Evolutionary conservation across 2,113 vertebrate genomes (phyloP).

Genomic region (Mastomys natalensis): DNA sequence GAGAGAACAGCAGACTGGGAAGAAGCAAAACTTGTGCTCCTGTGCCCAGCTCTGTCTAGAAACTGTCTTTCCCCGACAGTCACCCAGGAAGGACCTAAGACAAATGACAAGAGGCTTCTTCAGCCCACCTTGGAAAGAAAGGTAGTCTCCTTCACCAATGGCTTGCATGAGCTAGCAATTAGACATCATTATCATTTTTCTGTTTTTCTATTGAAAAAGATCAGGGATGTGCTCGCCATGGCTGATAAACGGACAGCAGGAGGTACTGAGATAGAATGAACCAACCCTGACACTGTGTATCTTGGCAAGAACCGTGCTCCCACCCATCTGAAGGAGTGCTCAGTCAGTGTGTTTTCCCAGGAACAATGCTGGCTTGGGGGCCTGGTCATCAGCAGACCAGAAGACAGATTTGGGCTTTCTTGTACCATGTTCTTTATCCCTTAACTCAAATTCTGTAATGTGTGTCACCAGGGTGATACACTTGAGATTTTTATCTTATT

Average conservation of each 20-base stretch:
- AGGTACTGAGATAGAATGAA: conserved; percentile 64
- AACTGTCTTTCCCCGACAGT: too few species aligned
- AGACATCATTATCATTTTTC: conserved; percentile 69
- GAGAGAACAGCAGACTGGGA: not conserved
- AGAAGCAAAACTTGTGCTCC: not conserved
- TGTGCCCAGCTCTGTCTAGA: not conserved
- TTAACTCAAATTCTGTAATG: not conserved
- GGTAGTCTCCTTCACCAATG: conserved; percentile 70
- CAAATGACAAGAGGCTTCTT: conserved; percentile 49
- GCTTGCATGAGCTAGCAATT: conserved; percentile 61
- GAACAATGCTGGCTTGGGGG: not conserved
- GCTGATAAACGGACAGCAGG: conserved; percentile 64
- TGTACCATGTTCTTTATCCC: not conserved
- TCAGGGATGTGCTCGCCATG: conserved; percentile 50
- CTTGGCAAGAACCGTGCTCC: not conserved
- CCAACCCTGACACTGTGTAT: conserved; percentile 54
- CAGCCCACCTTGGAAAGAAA: conserved; percentile 67
- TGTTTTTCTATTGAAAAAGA: conserved; percentile 58
- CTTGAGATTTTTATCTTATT: not conserved
- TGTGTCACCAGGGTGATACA: not conserved
- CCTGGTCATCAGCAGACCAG: too few species aligned
- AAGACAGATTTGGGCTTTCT: not conserved
- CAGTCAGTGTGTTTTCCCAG: not conserved
- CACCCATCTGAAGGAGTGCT: accelerated
- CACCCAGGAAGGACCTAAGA: conserved; percentile 42